Evolutionary conservation across 1,140 invertebrate genomes (phyloP), one percentile per base, ranked within the genome.

Genomic region (Heliconius hewitsoni): DNA sequence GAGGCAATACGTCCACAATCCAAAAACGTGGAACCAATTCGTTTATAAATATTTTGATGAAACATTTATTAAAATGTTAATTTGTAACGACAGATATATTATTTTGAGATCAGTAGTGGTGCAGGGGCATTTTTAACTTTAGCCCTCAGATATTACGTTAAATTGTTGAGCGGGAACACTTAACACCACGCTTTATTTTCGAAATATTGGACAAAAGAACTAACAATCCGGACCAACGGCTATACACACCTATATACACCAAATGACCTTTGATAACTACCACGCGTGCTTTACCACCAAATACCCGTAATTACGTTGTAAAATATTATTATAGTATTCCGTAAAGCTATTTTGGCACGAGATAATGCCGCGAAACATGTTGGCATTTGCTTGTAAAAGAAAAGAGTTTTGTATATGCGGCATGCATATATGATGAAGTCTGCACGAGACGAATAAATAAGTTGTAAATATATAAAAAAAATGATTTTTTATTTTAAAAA

Each of bases 341-440:
- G 19, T 39, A 30, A 70, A 72, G 30, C 46, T 55, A 72, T 72
- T 77, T 77, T 77, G 76, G 70, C 76, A 77, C 30, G 46, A 71
- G 1, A 77, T 71, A 52, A 70, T 16, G 50, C 76, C 46, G 70
- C 76, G 52, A 55, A 72, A 39, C 75, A 71, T 77, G 66, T 72
- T 55, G 76, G 76, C 76, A 77, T 66, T 27, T 23, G 6, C 18
- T 71, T 55, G 42, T 52, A 52, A 42, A 57, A 75, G 57, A 76
- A 75, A 60, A 66, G 66, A 70, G 30, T 39, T 46, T 66, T 37
- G 74, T 46, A 46, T 52, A 30, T 55, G 5, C 23, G 55, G 39
- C 42, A 76, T 70, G 74, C 74, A 76, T 76, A 19, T 76, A 70
- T 76, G 57, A 70, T 76, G 57, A 70, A 76, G 60, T 27, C 74